A percentile compares a stretch with the other conserved stretches of the same genome.
phyloP scores from a whole-genome alignment of 1,140 invertebrate species.

The Tetraneura akinire region DNA sequence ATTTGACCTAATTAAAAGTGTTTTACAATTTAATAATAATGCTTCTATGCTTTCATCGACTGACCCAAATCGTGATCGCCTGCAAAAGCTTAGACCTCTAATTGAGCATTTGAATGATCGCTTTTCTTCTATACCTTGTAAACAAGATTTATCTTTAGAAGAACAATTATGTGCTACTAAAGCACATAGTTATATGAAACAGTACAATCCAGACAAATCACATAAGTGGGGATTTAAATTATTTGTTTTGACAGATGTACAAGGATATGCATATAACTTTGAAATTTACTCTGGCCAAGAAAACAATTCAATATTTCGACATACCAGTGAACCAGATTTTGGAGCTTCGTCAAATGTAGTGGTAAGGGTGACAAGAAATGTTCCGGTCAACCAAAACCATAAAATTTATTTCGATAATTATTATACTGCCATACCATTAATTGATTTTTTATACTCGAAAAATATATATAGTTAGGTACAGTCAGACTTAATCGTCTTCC shows the following conservation, averaged over 20 bases:
- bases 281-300: conserved; percentile 51
- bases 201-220: conserved; percentile 55
- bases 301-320: conserved; percentile 47
- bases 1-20: conserved; percentile 43
- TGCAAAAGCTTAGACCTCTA: conserved; percentile 43
- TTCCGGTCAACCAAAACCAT: conserved; percentile 44
- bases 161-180: conserved; percentile 52
- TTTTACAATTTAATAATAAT: conserved; percentile 51
- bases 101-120: conserved; percentile 40
- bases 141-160: conserved; percentile 45
- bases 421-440: too few species aligned
- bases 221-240: conserved; percentile 55
- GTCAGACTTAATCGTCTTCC: too few species aligned
- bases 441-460: too few species aligned
- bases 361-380: conserved; percentile 52
- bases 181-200: conserved; percentile 47
- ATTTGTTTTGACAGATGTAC: conserved; percentile 53
- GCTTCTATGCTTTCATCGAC: background rate
- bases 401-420: conserved; percentile 57
- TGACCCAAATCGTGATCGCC: conserved; percentile 37
- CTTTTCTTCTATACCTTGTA: conserved; percentile 28
- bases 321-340: conserved; percentile 52
- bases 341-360: conserved; percentile 54
- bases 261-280: conserved; percentile 55
- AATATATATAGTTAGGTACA: too few species aligned